Base-by-base conservation (phyloP, 2,113 vertebrate genomes). In the Pangasianodon gigas region DNA sequence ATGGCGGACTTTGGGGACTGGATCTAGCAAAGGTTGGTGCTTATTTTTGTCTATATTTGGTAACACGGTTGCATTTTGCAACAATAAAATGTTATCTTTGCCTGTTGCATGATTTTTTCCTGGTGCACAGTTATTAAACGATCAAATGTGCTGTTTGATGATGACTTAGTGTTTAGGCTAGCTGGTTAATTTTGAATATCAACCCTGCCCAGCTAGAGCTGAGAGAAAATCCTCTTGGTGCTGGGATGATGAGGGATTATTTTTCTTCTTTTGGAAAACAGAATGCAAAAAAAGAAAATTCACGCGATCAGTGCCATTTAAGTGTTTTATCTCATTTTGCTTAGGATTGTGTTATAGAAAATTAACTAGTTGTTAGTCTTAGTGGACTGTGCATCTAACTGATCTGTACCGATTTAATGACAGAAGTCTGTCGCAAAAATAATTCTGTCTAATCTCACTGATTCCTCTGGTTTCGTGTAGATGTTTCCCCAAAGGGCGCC, bases 1-100 rank as follows among this genome's bases (percentile, higher is more conserved):
- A 88, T 91, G 92, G 93, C 92, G 87, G 87, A 89, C 56, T 81
- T 85, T 37, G 44, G 80, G 58, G 87, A 87, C 10, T 56, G 89
- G 14, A 16, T 80, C 37, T 90, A 58, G 58, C 41, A 82, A 80
- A 84, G 91, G 91, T 92, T 71, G 37, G 84, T 86, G 48, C 6
- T 69, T 67, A n/a, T 54, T 69, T 58, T 69, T 87, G 44, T 0
- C 46, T 83, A 13, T 54, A 48, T 56, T 79, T 54, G 8, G 44
- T 29, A 58, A 9, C 21, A 46, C 41, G 24, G n/a, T 67, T 56
- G 16, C 3, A 67, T 60, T 85, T 79, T 89, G 46, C 65, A 69
- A 86, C 71, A 37, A 69, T 77, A 80, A 48, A 54, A 54, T 82
- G n/a, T 10, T 54, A 67, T 48, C 10, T 89, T 16, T 52, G 4